phyloP scores from a whole-genome alignment of 2,888 invertebrate genomes.

The Brassicogethes aeneus region DNA sequence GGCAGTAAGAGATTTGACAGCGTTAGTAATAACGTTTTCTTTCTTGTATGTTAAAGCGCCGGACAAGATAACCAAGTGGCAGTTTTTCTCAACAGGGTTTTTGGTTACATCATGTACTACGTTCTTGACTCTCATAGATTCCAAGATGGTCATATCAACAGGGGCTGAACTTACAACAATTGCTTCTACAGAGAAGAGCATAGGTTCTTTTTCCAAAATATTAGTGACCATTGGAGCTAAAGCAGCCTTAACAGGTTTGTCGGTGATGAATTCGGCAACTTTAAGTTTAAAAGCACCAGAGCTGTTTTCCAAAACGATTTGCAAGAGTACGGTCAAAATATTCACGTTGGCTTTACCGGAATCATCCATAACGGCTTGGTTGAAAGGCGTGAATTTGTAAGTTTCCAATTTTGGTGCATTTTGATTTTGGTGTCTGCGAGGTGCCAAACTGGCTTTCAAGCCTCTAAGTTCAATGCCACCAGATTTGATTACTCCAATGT shows the following conservation, averaged over 20 bases:
- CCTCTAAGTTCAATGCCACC: conserved; percentile 86
- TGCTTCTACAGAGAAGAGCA: conserved; percentile 46
- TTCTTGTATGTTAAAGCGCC: conserved; percentile 54
- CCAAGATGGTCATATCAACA: conserved; percentile 46
- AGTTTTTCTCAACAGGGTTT: conserved; percentile 54
- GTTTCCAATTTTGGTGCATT: conserved; percentile 74
- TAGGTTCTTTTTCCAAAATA: conserved; percentile 65
- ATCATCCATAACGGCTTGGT: conserved; percentile 47
- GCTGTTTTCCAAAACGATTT: conserved; percentile 72
- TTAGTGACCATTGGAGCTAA: conserved; percentile 52
- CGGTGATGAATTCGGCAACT: conserved; percentile 57
- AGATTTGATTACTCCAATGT: conserved; percentile 63
- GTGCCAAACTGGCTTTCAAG: conserved; percentile 85
- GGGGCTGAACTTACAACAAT: conserved; percentile 42
- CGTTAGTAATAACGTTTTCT: conserved; percentile 45
- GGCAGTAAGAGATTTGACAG: conserved; percentile 53
- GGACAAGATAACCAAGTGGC: conserved; percentile 58
- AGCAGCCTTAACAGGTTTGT: conserved; percentile 56
- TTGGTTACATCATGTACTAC: conserved; percentile 51
- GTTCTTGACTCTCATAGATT: conserved; percentile 56
- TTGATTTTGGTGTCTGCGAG: conserved; percentile 70
- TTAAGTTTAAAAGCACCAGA: conserved; percentile 60
- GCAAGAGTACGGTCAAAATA: conserved; percentile 59
- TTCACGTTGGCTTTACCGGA: conserved; percentile 51
- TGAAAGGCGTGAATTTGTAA: conserved; percentile 73